Conservation (phyloP, 2,113 vertebrate species). For the Anguilla rostrata region DNA sequence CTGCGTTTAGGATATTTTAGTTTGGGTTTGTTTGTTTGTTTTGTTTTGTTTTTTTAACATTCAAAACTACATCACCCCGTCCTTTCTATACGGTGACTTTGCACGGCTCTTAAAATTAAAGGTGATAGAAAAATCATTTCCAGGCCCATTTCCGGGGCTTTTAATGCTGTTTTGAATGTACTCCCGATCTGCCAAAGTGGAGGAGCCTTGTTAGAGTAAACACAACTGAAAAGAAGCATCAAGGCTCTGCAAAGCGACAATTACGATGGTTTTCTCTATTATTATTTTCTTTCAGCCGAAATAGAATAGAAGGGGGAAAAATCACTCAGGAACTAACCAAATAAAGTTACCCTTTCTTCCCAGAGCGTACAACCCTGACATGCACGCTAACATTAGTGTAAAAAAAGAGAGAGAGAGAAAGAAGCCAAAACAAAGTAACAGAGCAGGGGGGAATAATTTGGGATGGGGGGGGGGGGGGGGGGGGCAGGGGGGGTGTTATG, state of each 20-base stretch:
- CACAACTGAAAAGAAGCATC: slow-evolving; percentile 21
- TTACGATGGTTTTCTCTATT: slow-evolving; percentile 37
- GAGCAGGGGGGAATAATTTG: slow-evolving; percentile 44
- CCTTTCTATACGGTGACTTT: slow-evolving; percentile 7
- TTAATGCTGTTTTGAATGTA: slow-evolving; percentile 31
- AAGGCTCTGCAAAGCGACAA: slow-evolving; percentile 39
- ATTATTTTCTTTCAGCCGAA: slow-evolving; percentile 6
- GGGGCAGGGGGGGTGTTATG: slow-evolving; percentile 20
- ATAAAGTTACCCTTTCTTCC: slow-evolving; percentile 46
- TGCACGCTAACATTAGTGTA: slow-evolving; percentile 45
- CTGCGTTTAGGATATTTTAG: slow-evolving; percentile 1
- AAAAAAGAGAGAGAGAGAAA: slow-evolving; percentile 24
- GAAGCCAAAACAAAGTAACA: neutral
- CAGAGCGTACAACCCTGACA: slow-evolving; percentile 41
- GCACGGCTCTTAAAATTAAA: slow-evolving; percentile 6
- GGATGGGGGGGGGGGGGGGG: neutral
- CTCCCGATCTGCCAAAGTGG: slow-evolving; percentile 40
- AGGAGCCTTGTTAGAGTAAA: slow-evolving; percentile 42
- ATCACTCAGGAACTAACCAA: slow-evolving; percentile 34
- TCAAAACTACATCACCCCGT: neutral
- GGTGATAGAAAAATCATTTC: slow-evolving; percentile 29
- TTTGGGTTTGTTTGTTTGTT: neutral
- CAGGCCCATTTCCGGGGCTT: slow-evolving; percentile 40
- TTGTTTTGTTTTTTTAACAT: neutral
- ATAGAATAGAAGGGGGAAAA: slow-evolving; percentile 28